phyloP scores from a whole-genome alignment of 2,797 vertebrate species.

The Myotis planiceps region DNA sequence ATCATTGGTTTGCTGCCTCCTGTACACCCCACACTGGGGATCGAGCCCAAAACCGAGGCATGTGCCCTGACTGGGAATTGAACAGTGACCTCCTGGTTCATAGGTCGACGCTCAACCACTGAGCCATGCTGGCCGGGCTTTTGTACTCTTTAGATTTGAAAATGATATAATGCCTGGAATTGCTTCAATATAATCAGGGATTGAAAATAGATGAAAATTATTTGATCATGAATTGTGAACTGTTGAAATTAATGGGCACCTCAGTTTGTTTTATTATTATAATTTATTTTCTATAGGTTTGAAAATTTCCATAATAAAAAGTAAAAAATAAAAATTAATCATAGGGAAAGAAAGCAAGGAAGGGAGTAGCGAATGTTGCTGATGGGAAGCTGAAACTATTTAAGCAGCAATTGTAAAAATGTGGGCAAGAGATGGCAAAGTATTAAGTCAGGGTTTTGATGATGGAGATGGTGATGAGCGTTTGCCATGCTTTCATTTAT shows the following conservation, averaged over 20 bases:
- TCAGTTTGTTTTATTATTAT: not conserved
- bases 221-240: not conserved
- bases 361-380: not conserved
- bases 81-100: too few species aligned
- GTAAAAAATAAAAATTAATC: not conserved
- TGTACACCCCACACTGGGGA: too few species aligned
- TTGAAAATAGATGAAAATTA: not conserved
- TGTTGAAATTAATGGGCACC: not conserved
- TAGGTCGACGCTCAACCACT: too few species aligned
- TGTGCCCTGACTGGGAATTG: too few species aligned
- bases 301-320: conserved; percentile 15
- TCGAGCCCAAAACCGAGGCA: too few species aligned
- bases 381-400: not conserved
- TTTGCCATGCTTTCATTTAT: not conserved
- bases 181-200: not conserved
- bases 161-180: not conserved
- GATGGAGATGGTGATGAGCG: not conserved
- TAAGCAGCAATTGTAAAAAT: not conserved
- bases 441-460: not conserved
- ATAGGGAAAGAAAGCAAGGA: not conserved
- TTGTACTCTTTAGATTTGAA: not conserved
- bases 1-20: too few species aligned
- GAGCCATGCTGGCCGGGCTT: too few species aligned
- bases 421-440: not conserved
- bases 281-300: not conserved